A percentile compares a stretch with the other conserved stretches of the same genome.
phyloP scores from a whole-genome alignment of 2,888 invertebrate genomes.

The Sphaerophoria rueppellii region DNA sequence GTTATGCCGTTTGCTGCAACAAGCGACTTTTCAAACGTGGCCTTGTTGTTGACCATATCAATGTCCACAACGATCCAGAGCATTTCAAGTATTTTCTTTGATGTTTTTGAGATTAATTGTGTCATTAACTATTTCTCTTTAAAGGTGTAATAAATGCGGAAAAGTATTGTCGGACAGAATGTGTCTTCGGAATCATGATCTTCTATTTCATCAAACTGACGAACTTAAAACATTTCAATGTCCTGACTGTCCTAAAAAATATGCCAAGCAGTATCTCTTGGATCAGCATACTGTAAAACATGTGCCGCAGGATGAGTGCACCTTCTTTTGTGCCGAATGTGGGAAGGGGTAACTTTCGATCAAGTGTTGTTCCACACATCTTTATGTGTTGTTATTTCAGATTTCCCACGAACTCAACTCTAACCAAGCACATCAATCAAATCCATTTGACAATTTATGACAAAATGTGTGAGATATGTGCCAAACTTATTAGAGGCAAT shows the following conservation, averaged over 20 bases:
- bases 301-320: constrained; percentile 57
- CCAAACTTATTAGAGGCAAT: constrained; percentile 75
- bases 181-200: constrained; percentile 72
- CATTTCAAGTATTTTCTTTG: constrained; percentile 72
- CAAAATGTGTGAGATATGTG: constrained; percentile 75
- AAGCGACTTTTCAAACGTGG: constrained; percentile 74
- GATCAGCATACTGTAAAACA: constrained; percentile 73
- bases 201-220: constrained; percentile 73
- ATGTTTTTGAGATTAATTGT: neutral
- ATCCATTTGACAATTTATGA: constrained; percentile 69
- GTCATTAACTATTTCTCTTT: neutral
- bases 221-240: constrained; percentile 65
- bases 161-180: constrained; percentile 73
- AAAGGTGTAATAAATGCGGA: constrained; percentile 72
- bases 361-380: neutral
- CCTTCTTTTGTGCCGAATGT: constrained; percentile 72
- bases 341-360: constrained; percentile 67
- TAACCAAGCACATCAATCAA: constrained; percentile 67
- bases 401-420: constrained; percentile 66
- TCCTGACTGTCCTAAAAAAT: constrained; percentile 74
- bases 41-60: constrained; percentile 75
- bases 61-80: constrained; percentile 74
- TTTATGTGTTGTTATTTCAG: constrained; percentile 32
- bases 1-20: constrained; percentile 75
- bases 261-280: constrained; percentile 74